Evolutionary conservation across 2,797 vertebrate genomes (phyloP).

Genomic region (Silurus aristotelis): DNA sequence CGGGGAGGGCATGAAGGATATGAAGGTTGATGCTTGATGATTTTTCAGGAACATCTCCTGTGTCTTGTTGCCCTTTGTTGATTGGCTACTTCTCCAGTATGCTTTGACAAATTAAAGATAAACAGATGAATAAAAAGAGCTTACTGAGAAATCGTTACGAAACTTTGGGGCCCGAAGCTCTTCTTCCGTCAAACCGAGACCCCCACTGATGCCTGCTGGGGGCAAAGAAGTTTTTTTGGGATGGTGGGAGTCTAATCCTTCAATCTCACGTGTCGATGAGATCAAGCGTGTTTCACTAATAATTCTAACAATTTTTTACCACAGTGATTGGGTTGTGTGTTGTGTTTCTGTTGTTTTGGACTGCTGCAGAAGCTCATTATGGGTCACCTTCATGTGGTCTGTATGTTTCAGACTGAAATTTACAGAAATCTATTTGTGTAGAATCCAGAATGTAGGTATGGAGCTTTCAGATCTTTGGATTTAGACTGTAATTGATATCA

Average conservation of each 20-base stretch:
- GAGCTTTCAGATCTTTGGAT: background rate
- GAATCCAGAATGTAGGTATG: background rate
- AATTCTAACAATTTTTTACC: background rate
- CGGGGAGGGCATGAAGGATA: background rate
- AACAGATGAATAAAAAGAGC: background rate
- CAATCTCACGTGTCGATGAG: constrained; percentile 1
- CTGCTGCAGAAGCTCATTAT: background rate
- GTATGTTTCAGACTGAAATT: background rate
- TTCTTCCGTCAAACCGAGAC: background rate
- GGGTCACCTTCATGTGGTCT: background rate
- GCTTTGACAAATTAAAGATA: background rate
- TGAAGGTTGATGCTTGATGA: background rate
- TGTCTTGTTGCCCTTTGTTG: background rate
- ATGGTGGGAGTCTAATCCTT: background rate
- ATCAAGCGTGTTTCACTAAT: background rate
- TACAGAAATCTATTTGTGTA: background rate
- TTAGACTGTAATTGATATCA: too few relatives aligned
- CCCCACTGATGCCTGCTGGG: constrained; percentile 8
- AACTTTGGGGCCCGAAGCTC: background rate
- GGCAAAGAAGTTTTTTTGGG: background rate
- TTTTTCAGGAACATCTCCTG: background rate
- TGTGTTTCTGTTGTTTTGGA: background rate
- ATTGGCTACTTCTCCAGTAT: too few relatives aligned
- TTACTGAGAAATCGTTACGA: background rate
- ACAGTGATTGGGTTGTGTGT: background rate